Evolutionary conservation across 2,797 vertebrate genomes (phyloP), one percentile per base, ranked within the genome.

Genomic region (Sebastes taczanowskii): DNA sequence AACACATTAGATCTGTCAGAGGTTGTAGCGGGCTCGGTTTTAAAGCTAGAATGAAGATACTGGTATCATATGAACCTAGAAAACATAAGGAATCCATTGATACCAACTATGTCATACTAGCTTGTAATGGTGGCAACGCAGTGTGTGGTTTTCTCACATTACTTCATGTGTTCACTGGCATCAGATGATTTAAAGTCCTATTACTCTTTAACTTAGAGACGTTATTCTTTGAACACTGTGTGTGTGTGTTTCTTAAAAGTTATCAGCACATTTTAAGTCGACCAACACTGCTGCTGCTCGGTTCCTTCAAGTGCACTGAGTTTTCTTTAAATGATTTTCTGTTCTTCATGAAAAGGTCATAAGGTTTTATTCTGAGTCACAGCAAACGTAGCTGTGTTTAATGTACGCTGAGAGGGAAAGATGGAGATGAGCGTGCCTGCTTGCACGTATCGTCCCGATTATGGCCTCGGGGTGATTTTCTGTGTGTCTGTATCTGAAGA

Each of bases 401-500:
- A 84, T 68, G 61, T 62, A 46, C 3, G 2, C 59, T n/a, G 20
- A 53, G 20, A 53, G 62, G 42, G 10, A 22, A 23, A 13, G n/a
- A 67, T 34, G 4, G 35, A 76, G 34, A 52, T 30, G 20, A 42
- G 6, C 16, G 4, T n/a, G 23, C 9, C n/a, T 32, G 53, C 7
- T 42, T 73, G 42, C 34, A 11, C 5, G 1, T 62, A 42, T 75
- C 20, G 46, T 53, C 60, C 42, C 11, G 56, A 67, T 74, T 58
- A 16, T 34, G 13, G n/a, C 71, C 27, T 20, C 1, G 3, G 4
- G 16, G 4, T 66, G 7, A 71, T 14, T 74, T 53, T 81, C 49
- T 67, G 53, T 80, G 67, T 35, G 30, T 74, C 34, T 72, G 8
- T 53, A 59, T 80, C 55, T 78, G 13, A 69, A 71, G 62, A 75